Conservation (phyloP, 2,888 invertebrate species). For the Pammene fasciana region DNA sequence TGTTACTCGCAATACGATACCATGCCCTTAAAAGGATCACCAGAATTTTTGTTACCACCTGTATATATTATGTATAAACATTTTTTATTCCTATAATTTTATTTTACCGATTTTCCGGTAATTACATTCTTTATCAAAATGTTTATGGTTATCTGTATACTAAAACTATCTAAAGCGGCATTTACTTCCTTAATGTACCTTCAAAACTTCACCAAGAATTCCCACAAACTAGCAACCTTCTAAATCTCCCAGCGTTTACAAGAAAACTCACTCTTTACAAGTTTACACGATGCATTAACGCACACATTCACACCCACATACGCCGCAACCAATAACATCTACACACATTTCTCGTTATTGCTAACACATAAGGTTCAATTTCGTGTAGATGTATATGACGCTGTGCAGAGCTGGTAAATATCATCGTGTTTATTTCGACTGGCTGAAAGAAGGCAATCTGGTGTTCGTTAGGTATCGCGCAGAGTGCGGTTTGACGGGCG, state of each 20-base stretch:
- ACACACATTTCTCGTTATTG: neutral
- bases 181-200: too few relatives aligned
- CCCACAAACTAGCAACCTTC: neutral
- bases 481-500: conserved; percentile 21
- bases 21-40: too few relatives aligned
- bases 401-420: conserved; percentile 66
- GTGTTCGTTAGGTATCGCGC: conserved; percentile 59
- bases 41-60: too few relatives aligned
- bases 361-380: neutral
- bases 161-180: too few relatives aligned
- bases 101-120: too few relatives aligned
- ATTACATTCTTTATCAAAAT: too few relatives aligned
- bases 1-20: too few relatives aligned
- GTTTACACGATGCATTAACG: conserved; percentile 28
- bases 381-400: neutral
- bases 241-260: conserved; percentile 25
- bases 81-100: too few relatives aligned
- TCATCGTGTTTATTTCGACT: conserved; percentile 79
- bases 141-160: too few relatives aligned
- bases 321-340: neutral
- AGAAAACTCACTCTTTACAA: conserved; percentile 23
- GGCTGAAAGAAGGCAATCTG: conserved; percentile 82
- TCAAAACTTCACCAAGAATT: neutral
- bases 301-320: conserved; percentile 23
- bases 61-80: too few relatives aligned